Base-by-base conservation (phyloP, 2,797 vertebrate genomes). In the Malacoctenus gilli region DNA sequence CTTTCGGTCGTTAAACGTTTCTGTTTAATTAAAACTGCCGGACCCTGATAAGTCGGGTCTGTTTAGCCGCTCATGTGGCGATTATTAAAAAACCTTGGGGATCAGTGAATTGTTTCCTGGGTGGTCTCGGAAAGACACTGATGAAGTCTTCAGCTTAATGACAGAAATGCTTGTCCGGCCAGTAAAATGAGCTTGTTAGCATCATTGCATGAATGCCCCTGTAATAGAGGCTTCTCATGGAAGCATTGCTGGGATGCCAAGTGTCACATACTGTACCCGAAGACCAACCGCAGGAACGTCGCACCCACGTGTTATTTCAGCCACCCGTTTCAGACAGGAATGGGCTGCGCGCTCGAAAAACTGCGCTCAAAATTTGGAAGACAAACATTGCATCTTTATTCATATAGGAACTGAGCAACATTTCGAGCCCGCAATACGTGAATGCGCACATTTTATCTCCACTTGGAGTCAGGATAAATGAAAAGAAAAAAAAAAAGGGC, bases 271-370 rank as follows among this genome's bases (percentile, higher is more conserved):
- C 72, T 83, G 80, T 76, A 83, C 75, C 75, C 61, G 35, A 71
- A 16, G 32, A 59, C 63, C 40, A 16, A 81, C 84, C 85, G 63
- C 84, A 83, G 75, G 83, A 82, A 78, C 75, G 66, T 84, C 23
- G 79, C 84, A 79, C 85, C 82, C 80, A 80, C 50, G 44, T 82
- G 85, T 64, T 80, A 77, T 75, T 84, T 62, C 71, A 85, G 59
- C 70, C 78, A 67, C 67, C 60, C 50, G 62, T 68, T 57, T 48
- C 66, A 62, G 49, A 56, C 67, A 36, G 63, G 60, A 75, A 52
- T 25, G 38, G 59, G 41, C 69, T 47, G 67, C 79, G 56, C 23
- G 46, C 53, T 69, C 56, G 59, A 73, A 73, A 53, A 75, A n/a
- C n/a, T n/a, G 25, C 25, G 36, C 36, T 42, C 56, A 41, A 57